These are phyloP conservation scores for Cryptocephalus primarius DNA, from an alignment of 2,888 invertebrate species.

Conservation along the genomic window DNA sequence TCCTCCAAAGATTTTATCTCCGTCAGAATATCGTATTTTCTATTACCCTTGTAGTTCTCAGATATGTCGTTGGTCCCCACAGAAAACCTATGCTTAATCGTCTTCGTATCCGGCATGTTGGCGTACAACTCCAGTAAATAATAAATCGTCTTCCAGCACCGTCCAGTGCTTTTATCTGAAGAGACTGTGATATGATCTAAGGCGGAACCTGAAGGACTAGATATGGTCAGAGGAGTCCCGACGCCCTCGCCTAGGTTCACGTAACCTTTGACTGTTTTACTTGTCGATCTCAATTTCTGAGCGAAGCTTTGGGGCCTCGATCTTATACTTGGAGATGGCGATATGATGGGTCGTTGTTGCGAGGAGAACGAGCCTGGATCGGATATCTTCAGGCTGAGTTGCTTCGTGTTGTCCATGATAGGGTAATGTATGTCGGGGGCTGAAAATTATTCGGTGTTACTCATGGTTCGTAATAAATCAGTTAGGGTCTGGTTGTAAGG, in stretches of 20 bases:
- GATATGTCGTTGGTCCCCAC: constrained; percentile 51
- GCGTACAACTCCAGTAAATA: constrained; percentile 86
- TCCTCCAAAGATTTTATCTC: constrained; percentile 48
- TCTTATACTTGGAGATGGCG: constrained; percentile 45
- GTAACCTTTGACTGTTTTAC: constrained; percentile 55
- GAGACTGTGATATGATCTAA: constrained; percentile 41
- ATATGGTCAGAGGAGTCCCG: constrained; percentile 56
- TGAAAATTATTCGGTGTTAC: constrained; percentile 19
- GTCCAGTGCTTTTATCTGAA: constrained; percentile 42
- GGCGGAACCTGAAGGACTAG: constrained; percentile 50
- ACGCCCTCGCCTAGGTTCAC: constrained; percentile 70
- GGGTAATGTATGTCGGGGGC: constrained; percentile 55
- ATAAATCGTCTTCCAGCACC: constrained; percentile 93
- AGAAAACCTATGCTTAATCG: constrained; percentile 69
- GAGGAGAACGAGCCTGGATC: constrained; percentile 32
- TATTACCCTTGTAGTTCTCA: constrained; percentile 53
- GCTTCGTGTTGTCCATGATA: constrained; percentile 40
- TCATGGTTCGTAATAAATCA: too few species aligned
- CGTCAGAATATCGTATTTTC: constrained; percentile 46
- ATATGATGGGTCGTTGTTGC: constrained; percentile 36
- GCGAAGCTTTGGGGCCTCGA: constrained; percentile 78
- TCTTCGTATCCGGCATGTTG: constrained; percentile 90
- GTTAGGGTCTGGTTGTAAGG: constrained; percentile 1
- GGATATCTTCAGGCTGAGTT: constrained; percentile 34
- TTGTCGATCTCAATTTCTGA: constrained; percentile 74